These are phyloP conservation scores for Damaliscus lunatus DNA, from an alignment of 2,113 vertebrate genomes.

Conservation along the genomic window DNA sequence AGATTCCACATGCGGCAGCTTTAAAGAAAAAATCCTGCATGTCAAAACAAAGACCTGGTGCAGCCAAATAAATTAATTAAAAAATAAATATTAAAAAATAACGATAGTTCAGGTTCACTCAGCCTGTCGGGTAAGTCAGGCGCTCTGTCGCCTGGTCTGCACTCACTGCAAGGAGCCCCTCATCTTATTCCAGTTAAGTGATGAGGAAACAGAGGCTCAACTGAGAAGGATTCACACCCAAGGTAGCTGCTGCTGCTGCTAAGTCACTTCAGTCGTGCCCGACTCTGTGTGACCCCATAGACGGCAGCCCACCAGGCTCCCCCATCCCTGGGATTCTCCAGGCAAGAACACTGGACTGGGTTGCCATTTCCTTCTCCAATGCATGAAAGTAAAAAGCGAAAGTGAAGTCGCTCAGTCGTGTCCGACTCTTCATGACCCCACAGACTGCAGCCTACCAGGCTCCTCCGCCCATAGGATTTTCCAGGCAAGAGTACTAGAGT, in stretches of 20 bases:
- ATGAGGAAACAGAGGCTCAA: not conserved
- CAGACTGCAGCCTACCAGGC: accelerated
- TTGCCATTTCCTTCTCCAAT: too few species aligned
- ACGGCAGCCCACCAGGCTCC: too few species aligned
- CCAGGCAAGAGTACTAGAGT: too few species aligned
- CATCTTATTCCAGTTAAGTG: not conserved
- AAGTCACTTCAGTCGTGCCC: too few species aligned
- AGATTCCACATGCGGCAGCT: not conserved
- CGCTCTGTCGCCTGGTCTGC: not conserved
- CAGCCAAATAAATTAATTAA: too few species aligned
- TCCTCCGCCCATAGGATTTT: too few species aligned
- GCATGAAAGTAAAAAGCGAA: too few species aligned
- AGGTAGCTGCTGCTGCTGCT: not conserved
- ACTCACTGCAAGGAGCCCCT: not conserved
- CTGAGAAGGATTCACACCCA: not conserved
- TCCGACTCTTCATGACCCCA: accelerated
- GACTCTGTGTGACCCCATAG: too few species aligned
- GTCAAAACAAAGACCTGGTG: not conserved
- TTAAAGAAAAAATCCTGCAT: not conserved
- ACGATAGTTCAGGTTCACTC: not conserved
- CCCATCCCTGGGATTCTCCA: too few species aligned
- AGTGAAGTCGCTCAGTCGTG: too few species aligned
- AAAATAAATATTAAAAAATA: not conserved
- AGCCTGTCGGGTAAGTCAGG: not conserved
- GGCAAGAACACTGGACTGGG: too few species aligned